Base-by-base conservation (phyloP, 2,113 vertebrate genomes). In the Sceloporus undulatus region DNA sequence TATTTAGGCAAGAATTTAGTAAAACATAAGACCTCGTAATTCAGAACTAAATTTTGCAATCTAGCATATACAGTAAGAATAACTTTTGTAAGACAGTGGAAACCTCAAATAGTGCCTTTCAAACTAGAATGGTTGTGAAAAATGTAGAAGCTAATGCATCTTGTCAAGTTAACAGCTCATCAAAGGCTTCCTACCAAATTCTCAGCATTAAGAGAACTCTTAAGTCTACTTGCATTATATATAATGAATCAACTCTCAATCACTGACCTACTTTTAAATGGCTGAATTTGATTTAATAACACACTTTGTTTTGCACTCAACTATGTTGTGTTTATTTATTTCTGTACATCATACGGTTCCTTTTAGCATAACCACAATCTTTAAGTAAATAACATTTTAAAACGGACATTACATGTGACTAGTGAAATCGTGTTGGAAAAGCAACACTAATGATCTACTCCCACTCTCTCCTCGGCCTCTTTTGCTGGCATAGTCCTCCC, bases 191-290 rank as follows among this genome's bases (percentile, higher is more conserved):
- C 23, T n/a, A 66, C 27, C 29, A 78, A 86, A 77, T 85, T 62
- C 52, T 62, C 54, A 76, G 34, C 84, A 75, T 85, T 77, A 77
- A 65, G 27, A 66, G 16, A 77, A 85, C 14, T 85, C 38, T 42
- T 9, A 38, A n/a, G 34, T 8, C 38, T 62, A n/a, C n/a, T 19
- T 65, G 34, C 73, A 77, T 65, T 62, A 77, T 27, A 48, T 77
- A 42, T 77, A 65, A 85, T 76, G 73, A 85, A 79, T 27, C 27
- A 68, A 48, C 74, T 52, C 85, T 78, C 38, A 79, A 79, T 79
- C 62, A 68, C 40, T 68, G 9, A 79, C n/a, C 42, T 79, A 70
- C 42, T 86, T 84, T 14, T 54, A 21, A 74, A 76, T 79, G 19
- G 18, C 48, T 54, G n/a, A 14, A 52, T 52, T 48, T 78, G 25